Percentiles rank a stretch among this genome's conserved stretches.
These are phyloP conservation scores for Enteromius thamalakanensis DNA, from an alignment of 2,797 vertebrate species.

Conservation along the genomic window DNA sequence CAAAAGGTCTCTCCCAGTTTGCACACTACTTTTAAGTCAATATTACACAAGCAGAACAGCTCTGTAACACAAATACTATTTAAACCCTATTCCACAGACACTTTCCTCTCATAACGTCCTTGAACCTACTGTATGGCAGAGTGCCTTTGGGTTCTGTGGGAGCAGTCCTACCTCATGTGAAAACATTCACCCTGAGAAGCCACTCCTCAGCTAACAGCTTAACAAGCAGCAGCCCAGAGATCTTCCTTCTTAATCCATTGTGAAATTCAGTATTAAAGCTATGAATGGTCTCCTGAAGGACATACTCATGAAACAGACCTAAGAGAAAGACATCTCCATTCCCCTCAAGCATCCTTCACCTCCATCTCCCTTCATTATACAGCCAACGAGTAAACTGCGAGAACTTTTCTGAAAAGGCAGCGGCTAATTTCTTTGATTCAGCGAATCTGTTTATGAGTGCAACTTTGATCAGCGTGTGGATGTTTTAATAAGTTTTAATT, in stretches of 20 bases:
- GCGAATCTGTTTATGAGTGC: slow-evolving; percentile 81
- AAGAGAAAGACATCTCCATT: slow-evolving; percentile 30
- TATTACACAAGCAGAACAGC: slow-evolving; percentile 24
- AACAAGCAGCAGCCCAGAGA: slow-evolving; percentile 64
- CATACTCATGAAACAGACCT: slow-evolving; percentile 68
- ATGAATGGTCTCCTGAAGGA: slow-evolving; percentile 76
- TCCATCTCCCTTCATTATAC: slow-evolving; percentile 60
- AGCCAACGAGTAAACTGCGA: slow-evolving; percentile 70
- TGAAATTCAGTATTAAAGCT: slow-evolving; percentile 67
- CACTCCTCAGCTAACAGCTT: slow-evolving; percentile 56
- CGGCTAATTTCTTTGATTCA: slow-evolving; percentile 82
- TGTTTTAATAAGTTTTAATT: slow-evolving; percentile 85
- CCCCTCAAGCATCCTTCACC: slow-evolving; percentile 20
- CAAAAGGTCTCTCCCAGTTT: slow-evolving; percentile 73
- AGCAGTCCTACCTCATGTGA: slow-evolving; percentile 45
- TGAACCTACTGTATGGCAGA: slow-evolving; percentile 62
- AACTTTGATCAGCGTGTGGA: slow-evolving; percentile 81
- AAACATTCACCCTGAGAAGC: slow-evolving; percentile 42
- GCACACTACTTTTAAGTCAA: slow-evolving; percentile 9
- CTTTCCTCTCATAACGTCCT: slow-evolving; percentile 74
- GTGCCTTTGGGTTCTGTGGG: slow-evolving; percentile 46
- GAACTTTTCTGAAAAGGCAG: slow-evolving; percentile 75
- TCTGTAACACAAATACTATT: slow-evolving; percentile 68
- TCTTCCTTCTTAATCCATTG: slow-evolving; percentile 32
- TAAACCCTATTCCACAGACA: slow-evolving; percentile 69